A percentile compares a stretch with the other conserved stretches of the same genome.
These are phyloP conservation scores for Ptychodera flava DNA, from an alignment of 35 echinoderm and acorn worm species.

Conservation along the genomic window DNA sequence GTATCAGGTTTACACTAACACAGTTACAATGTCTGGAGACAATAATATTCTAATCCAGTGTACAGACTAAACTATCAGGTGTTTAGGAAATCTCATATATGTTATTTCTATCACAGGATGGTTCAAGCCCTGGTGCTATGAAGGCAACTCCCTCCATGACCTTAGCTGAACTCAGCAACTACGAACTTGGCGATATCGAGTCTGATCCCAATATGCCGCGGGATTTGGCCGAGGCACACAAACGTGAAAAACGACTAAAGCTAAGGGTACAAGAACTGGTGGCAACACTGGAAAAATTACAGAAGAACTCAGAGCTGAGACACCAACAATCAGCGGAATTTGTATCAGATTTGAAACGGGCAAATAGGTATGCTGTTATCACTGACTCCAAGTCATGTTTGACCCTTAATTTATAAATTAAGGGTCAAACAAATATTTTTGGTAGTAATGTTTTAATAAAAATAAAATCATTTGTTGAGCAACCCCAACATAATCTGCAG, in stretches of 20 bases:
- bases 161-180: conserved; percentile 68
- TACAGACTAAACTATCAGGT: not conserved
- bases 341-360: conserved; percentile 96
- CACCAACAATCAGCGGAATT: conserved; percentile 98
- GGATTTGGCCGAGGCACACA: conserved; percentile 60
- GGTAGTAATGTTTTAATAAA: too few species aligned
- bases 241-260: conserved; percentile 82
- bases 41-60: not conserved
- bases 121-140: conserved; percentile 24
- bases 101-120: conserved; percentile 30
- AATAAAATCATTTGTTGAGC: too few species aligned
- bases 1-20: too few species aligned
- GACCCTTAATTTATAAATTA: too few species aligned
- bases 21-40: too few species aligned
- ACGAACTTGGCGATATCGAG: conserved; percentile 19
- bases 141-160: conserved; percentile 71
- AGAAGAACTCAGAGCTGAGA: conserved; percentile 96
- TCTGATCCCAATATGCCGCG: conserved; percentile 54
- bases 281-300: conserved; percentile 84
- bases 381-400: too few species aligned
- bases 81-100: not conserved
- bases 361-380: conserved; percentile 68
- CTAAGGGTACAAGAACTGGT: conserved; percentile 73
- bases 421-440: too few species aligned
- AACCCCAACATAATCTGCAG: too few species aligned